These are phyloP conservation scores for Amphiprion percula DNA, from an alignment of 2,113 vertebrate genomes.

Conservation along the genomic window DNA sequence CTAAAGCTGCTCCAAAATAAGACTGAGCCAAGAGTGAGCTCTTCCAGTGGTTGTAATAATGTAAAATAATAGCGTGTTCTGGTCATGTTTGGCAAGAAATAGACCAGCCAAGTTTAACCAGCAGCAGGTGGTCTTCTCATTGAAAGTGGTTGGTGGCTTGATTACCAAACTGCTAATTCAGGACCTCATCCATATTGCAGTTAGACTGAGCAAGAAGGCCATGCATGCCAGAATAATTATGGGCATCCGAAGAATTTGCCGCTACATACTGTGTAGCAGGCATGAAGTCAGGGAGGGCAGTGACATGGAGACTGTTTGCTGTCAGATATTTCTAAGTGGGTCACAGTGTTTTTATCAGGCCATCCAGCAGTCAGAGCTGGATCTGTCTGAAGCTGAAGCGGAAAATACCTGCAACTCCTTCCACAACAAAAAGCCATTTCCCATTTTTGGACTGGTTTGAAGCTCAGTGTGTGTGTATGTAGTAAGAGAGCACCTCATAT, in stretches of 20 bases:
- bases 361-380: slow-evolving; percentile 46
- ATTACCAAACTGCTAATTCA: slow-evolving; percentile 34
- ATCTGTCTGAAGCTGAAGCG: slow-evolving; percentile 43
- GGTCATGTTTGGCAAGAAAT: slow-evolving; percentile 37
- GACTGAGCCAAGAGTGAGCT: background rate
- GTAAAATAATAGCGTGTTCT: slow-evolving; percentile 23
- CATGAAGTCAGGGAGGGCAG: slow-evolving; percentile 14
- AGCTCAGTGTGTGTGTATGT: background rate
- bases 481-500: slow-evolving; percentile 24
- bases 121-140: slow-evolving; percentile 48
- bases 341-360: slow-evolving; percentile 44
- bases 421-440: slow-evolving; percentile 23
- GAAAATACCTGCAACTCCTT: slow-evolving; percentile 67
- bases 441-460: slow-evolving; percentile 34
- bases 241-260: slow-evolving; percentile 41
- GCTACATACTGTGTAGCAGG: slow-evolving; percentile 20
- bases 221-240: slow-evolving; percentile 40
- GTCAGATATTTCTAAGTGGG: slow-evolving; percentile 56
- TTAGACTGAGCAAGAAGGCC: slow-evolving; percentile 1
- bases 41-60: background rate
- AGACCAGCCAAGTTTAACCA: slow-evolving; percentile 19
- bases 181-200: slow-evolving; percentile 7
- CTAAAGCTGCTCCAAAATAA: background rate
- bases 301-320: slow-evolving; percentile 15
- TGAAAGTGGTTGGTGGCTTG: slow-evolving; percentile 5